Evolutionary conservation across 2,113 vertebrate species (phyloP).

Genomic region (Eretmodus cyanostictus): DNA sequence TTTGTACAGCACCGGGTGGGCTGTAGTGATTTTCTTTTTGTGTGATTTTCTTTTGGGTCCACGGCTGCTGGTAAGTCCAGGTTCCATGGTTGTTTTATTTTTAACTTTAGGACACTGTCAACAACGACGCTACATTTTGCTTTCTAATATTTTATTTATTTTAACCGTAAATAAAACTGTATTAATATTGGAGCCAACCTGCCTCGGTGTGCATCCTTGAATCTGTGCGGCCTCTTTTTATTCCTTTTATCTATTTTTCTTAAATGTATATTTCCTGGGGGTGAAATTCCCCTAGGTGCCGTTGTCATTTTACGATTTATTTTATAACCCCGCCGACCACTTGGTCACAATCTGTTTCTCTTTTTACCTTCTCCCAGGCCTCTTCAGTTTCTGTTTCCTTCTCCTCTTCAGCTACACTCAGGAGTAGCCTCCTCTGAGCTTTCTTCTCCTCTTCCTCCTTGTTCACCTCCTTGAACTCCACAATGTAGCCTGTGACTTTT

Average conservation of each 20-base stretch:
- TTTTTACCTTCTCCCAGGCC: slow-evolving; percentile 81
- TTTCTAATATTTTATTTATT: not conserved
- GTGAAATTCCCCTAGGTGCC: not conserved
- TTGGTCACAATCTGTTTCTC: not conserved
- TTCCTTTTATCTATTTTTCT: not conserved
- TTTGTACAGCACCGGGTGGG: fast-evolving
- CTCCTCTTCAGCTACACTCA: slow-evolving; percentile 40
- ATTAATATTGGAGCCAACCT: not conserved
- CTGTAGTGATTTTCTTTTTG: not conserved
- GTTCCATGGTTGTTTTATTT: not conserved
- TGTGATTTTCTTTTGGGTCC: not conserved
- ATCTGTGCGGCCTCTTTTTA: not conserved
- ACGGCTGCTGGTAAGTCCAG: not conserved
- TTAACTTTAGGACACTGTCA: not conserved
- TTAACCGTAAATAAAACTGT: not conserved
- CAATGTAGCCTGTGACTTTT: slow-evolving; percentile 91
- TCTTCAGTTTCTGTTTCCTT: slow-evolving; percentile 53
- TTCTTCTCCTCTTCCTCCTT: slow-evolving; percentile 73
- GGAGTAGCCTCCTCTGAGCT: slow-evolving; percentile 48
- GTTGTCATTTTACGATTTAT: not conserved
- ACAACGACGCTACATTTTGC: fast-evolving
- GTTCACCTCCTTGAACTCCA: slow-evolving; percentile 89
- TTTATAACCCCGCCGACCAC: not conserved
- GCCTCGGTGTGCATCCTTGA: not conserved
- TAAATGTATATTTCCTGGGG: not conserved